phyloP scores from a whole-genome alignment of 2,888 invertebrate genomes.

The Geotrupes spiniger region DNA sequence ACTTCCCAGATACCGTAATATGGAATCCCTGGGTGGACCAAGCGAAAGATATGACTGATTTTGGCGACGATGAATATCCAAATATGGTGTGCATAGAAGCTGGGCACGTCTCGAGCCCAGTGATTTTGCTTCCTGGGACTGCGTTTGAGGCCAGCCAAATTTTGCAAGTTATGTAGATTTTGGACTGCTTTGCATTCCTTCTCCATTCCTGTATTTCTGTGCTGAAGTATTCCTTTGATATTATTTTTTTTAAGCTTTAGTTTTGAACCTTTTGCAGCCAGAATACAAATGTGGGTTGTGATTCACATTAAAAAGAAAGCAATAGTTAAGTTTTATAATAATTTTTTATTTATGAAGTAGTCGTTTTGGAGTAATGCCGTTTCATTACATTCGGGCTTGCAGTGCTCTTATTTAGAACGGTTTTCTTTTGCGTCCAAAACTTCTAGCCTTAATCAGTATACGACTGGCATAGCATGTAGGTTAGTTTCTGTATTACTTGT shows the following conservation, averaged over 20 bases:
- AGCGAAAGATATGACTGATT: slow-evolving; percentile 89
- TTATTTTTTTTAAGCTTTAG: slow-evolving; percentile 22
- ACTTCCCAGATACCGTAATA: slow-evolving; percentile 93
- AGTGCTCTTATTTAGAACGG: background rate
- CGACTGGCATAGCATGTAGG: slow-evolving; percentile 41
- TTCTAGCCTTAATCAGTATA: slow-evolving; percentile 48
- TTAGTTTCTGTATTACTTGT: slow-evolving; percentile 42
- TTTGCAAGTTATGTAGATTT: slow-evolving; percentile 65
- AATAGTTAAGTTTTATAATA: slow-evolving; percentile 34
- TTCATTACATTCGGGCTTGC: slow-evolving; percentile 9
- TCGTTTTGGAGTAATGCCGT: slow-evolving; percentile 23
- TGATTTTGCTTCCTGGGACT: slow-evolving; percentile 83
- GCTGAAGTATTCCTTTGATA: slow-evolving; percentile 27
- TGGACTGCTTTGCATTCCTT: slow-evolving; percentile 19
- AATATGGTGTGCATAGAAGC: slow-evolving; percentile 97
- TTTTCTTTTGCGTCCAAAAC: slow-evolving; percentile 21
- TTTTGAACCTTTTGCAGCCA: slow-evolving; percentile 23
- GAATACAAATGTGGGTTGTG: slow-evolving; percentile 31
- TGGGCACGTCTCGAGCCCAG: slow-evolving; percentile 84
- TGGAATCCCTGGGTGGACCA: slow-evolving; percentile 98
- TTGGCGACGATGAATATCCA: slow-evolving; percentile 95
- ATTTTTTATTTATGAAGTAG: slow-evolving; percentile 28
- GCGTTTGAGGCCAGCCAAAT: slow-evolving; percentile 92
- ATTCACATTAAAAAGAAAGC: slow-evolving; percentile 33
- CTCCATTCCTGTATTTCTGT: slow-evolving; percentile 26